Conservation (phyloP, 2,797 vertebrate species). For the Salmo trutta region DNA sequence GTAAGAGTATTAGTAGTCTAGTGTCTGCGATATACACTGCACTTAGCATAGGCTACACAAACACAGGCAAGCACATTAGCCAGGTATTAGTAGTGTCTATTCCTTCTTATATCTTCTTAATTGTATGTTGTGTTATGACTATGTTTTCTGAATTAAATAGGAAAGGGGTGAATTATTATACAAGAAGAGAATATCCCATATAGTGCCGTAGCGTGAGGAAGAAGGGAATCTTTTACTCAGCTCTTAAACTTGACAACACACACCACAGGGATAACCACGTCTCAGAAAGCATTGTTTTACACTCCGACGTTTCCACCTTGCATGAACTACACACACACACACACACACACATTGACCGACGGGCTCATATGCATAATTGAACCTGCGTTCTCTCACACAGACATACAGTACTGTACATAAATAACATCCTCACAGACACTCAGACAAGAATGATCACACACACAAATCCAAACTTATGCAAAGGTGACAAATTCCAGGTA, state of each 20-base stretch:
- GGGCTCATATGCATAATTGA: background rate
- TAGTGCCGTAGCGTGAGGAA: background rate
- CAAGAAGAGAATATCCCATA: background rate
- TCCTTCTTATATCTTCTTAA: background rate
- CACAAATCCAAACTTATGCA: background rate
- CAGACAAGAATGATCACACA: background rate
- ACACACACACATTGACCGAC: background rate
- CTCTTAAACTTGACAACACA: background rate
- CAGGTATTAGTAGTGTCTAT: no score
- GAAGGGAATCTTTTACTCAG: background rate
- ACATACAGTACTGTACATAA: background rate
- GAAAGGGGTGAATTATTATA: background rate
- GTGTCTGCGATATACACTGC: background rate
- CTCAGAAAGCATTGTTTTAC: background rate
- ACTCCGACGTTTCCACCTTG: background rate
- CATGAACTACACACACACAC: background rate
- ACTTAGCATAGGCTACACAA: no score
- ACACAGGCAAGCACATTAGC: no score
- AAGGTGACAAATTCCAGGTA: constrained; percentile 4
- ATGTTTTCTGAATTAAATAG: background rate
- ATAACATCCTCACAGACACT: background rate
- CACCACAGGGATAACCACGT: background rate
- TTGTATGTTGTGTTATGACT: background rate
- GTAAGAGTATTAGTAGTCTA: background rate
- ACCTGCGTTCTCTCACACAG: background rate